phyloP scores from a whole-genome alignment of 2,888 invertebrate species.

The Diarsia mendica region DNA sequence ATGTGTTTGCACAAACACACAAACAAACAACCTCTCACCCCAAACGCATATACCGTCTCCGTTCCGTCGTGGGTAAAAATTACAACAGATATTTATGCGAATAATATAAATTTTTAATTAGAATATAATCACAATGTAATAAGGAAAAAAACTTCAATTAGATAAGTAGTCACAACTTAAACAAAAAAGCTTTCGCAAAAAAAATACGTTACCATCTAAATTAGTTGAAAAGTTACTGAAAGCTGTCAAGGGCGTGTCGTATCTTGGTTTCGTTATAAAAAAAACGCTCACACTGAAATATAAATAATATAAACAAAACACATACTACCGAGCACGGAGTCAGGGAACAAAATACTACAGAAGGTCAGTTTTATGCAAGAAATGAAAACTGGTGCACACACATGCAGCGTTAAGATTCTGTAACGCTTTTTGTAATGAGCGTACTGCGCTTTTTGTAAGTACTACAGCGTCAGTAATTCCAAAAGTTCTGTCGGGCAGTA shows the following conservation, averaged over 20 bases:
- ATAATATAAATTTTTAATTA: neutral
- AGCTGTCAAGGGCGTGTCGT: neutral
- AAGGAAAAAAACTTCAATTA: constrained; percentile 9
- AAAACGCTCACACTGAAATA: too few species aligned
- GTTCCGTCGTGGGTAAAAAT: too few species aligned
- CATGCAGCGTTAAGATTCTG: too few species aligned
- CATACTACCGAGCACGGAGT: constrained; percentile 47
- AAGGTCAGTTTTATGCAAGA: neutral
- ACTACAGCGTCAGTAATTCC: too few species aligned
- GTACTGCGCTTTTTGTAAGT: too few species aligned
- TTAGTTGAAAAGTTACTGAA: constrained; percentile 17
- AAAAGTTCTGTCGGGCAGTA: too few species aligned
- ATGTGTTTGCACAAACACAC: too few species aligned
- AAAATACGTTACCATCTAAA: constrained; percentile 22
- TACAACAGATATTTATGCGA: neutral
- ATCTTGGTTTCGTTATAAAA: neutral
- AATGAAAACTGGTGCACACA: too few species aligned
- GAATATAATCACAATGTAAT: constrained; percentile 10
- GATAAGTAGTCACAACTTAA: constrained; percentile 6
- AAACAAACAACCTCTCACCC: too few species aligned
- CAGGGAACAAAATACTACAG: neutral
- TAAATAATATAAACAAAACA: constrained; percentile 10
- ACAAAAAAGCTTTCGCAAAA: constrained; percentile 28
- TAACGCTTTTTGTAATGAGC: too few species aligned
- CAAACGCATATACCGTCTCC: too few species aligned